Conservation (phyloP, 37 sponge, comb jelly and placozoan genomes). For the Dysidea cf. avara region DNA sequence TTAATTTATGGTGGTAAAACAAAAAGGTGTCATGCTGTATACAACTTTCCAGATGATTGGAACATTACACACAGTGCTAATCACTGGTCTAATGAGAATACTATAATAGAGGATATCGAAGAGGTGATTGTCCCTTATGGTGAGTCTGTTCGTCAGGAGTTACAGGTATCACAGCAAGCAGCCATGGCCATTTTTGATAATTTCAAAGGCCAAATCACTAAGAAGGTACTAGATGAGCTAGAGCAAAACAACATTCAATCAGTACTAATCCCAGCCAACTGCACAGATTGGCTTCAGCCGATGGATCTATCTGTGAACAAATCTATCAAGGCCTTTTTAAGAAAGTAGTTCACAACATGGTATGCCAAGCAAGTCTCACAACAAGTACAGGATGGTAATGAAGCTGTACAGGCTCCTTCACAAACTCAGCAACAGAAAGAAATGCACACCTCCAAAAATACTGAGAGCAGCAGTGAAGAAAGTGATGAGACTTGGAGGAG, state of each 20-base stretch:
- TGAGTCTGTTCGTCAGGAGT: slow-evolving; percentile 7
- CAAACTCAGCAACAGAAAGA: too few relatives aligned
- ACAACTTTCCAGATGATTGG: slow-evolving; percentile 22
- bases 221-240: too few relatives aligned
- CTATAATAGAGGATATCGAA: slow-evolving; percentile 20
- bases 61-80: slow-evolving; percentile 40
- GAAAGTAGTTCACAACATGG: slow-evolving; percentile 30
- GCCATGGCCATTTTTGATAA: slow-evolving; percentile 43
- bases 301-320: slow-evolving; percentile 38
- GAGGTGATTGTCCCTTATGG: slow-evolving; percentile 47
- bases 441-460: too few relatives aligned
- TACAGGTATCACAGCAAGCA: slow-evolving; percentile 1
- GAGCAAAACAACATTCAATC: slow-evolving; percentile 23
- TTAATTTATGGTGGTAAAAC: slow-evolving; percentile 12
- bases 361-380: slow-evolving; percentile 37
- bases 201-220: slow-evolving; percentile 40
- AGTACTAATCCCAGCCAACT: slow-evolving; percentile 37
- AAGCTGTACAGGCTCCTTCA: too few relatives aligned
- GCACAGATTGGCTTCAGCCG: slow-evolving; percentile 33
- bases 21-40: slow-evolving; percentile 15
- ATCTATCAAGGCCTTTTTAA: slow-evolving; percentile 32
- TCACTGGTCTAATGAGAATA: slow-evolving; percentile 55
- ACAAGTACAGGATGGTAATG: slow-evolving; percentile 27
- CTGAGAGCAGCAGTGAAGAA: too few relatives aligned
- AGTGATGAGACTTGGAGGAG: too few relatives aligned